Base-by-base conservation (phyloP, 2,797 vertebrate genomes). In the Cryptoprocta ferox region DNA sequence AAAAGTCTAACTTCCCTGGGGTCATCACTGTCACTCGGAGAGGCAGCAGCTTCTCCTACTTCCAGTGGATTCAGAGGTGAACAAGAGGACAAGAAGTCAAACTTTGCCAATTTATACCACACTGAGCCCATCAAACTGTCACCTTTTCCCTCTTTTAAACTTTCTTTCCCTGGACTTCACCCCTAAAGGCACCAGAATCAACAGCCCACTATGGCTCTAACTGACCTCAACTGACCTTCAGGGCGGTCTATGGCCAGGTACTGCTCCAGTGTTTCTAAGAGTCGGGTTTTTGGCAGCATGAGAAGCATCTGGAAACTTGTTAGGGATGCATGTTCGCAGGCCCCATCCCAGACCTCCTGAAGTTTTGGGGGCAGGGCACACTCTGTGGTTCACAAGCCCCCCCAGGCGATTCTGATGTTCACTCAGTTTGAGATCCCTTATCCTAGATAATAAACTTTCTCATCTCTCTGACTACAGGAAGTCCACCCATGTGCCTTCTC, bases 401-500 rank as follows among this genome's bases (percentile, higher is more conserved):
- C 48, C 18, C 1, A 30, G 32, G 21, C 50, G 63, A 39, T 63
- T 68, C 26, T 35, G 11, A 24, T 1, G 10, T n/a, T 30, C 24
- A 24, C n/a, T 42, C 28, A 24, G 26, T 50, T 84, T 59, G 14
- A 76, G 16, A 76, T 15, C 18, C 30, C 3, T 37, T 10, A 19
- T 53, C 45, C 82, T 35, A 4, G 4, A 11, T 53, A n/a, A 8
- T 35, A 53, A 89, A 84, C 28, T 0, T 37, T 45, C 50, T 80
- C 42, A 2, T 42, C 32, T 53, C 21, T 13, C 26, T 13, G 26
- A 15, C 42, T 42, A 16, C 50, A 16, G 18, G 13, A 59, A 61
- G 37, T 13, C 53, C 28, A 37, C 24, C 1, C 11, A 2, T 19
- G 18, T 15, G 26, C 42, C 28, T 66, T 59, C n/a, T 5, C 0